Evolutionary conservation across 2,113 vertebrate genomes (phyloP), one percentile per base, ranked within the genome.

Genomic region (Dromas ardeola): DNA sequence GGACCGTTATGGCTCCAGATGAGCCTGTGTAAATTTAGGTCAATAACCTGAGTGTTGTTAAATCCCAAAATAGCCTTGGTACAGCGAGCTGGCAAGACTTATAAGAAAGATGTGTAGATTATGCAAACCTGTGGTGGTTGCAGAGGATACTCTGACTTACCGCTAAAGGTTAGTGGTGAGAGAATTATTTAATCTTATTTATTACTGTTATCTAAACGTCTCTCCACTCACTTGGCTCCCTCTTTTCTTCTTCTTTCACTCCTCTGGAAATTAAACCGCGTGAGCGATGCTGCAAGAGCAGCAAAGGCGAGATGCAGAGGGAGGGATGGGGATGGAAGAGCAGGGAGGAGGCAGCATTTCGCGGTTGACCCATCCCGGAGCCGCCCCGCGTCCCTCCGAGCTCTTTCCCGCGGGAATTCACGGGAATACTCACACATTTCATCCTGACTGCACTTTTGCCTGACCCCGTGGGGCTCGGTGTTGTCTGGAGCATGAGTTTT

Each of bases 1-100:
- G 95, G 92, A 15, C 95, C 16, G 45, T 96, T 94, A 80, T n/a
- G 92, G 93, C 95, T 97, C 93, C 94, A 97, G 96, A 97, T 93
- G 95, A 97, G 97, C 93, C 93, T 53, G 78, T 69, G 25, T 92
- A 92, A 94, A 96, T 97, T 98, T 96, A 96, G 96, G 96, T 98
- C 97, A 97, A 86, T 95, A 97, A 97, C 96, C 95, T 95, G 88
- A 90, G 85, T 49, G 87, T 38, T 87, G 91, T 86, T 94, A 78
- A 95, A 93, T 95, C 85, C 77, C 94, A 69, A 92, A 96, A 95
- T 83, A 93, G 93, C 92, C 89, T 70, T 53, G 69, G 53, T 82
- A 36, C 69, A 20, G 89, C 4, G 21, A 19, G 40, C 90, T 82
- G 93, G 83, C 88, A 52, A 52, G 94, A 83, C 73, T 81, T 21